A percentile compares a stretch with the other conserved stretches of the same genome.
phyloP scores from a whole-genome alignment of 2,888 invertebrate genomes.

The Apotomis betuletana region DNA sequence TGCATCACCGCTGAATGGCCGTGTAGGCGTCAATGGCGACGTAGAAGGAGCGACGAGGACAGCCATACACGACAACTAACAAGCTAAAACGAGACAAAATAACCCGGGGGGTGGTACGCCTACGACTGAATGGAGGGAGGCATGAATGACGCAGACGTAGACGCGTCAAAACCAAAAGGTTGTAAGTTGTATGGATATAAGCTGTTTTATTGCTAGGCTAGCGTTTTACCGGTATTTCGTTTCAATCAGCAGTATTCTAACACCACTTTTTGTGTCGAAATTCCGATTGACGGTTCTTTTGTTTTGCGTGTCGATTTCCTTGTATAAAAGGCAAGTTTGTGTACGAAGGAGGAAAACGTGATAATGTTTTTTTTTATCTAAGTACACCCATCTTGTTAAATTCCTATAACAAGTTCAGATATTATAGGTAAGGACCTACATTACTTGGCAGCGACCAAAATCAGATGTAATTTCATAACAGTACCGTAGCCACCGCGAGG shows the following conservation, averaged over 20 bases:
- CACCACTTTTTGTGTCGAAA: constrained; percentile 1
- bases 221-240: constrained; percentile 1
- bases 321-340: too few species aligned
- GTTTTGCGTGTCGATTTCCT: not conserved
- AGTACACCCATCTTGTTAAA: too few species aligned
- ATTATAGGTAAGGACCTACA: too few species aligned
- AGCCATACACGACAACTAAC: not conserved
- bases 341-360: too few species aligned
- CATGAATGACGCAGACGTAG: constrained; percentile 31
- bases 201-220: too few species aligned
- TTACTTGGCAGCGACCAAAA: too few species aligned
- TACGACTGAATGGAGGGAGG: constrained; percentile 34
- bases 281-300: not conserved
- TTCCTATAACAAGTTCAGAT: too few species aligned
- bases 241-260: constrained; percentile 17
- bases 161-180: not conserved
- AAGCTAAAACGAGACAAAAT: not conserved
- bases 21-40: constrained; percentile 36
- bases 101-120: constrained; percentile 17
- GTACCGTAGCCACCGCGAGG: too few species aligned
- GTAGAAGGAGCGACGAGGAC: constrained; percentile 6
- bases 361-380: too few species aligned
- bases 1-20: constrained; percentile 14
- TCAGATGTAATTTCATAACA: too few species aligned
- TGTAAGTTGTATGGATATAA: not conserved